Evolutionary conservation across 2,113 vertebrate genomes (phyloP), one percentile per base, ranked within the genome.

Genomic region (Brachyhypopomus gauderio): DNA sequence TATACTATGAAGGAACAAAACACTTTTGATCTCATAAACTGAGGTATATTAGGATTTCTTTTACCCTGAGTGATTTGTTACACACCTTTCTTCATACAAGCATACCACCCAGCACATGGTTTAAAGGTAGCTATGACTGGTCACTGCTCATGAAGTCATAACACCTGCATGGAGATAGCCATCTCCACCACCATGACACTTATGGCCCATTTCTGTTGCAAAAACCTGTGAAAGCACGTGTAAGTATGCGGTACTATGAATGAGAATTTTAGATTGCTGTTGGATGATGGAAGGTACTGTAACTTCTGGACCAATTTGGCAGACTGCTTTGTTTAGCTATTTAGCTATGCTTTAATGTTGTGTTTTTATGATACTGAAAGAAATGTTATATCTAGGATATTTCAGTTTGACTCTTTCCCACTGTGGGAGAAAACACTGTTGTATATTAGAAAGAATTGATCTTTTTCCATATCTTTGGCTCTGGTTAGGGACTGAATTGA

Each of bases 131-230:
- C 74, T 82, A 81, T 70, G 75, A 81, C 78, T 81, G 79, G 86
- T 84, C 86, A 86, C 69, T 88, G 84, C 85, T 83, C 86, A 88
- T 82, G 86, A 79, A 92, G 91, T 88, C 91, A 90, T 88, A 92
- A 92, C 89, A 93, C 88, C 92, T 92, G 91, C 92, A 93, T 91
- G 88, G 86, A 93, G 92, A 93, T 92, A 90, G 66, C 83, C 84
- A 93, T 93, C 91, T 93, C 85, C 85, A 87, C 89, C 89, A 87
- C 89, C 83, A 88, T 81, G 80, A 85, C 84, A 88, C 90, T 90
- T 91, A 91, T 86, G 87, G 86, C 89, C 89, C 89, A 89, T 91
- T 92, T 91, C 89, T 91, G 85, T 89, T 87, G 88, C 89, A 89
- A 90, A 89, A 89, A 86, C 83, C 87, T 88, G n/a, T 22, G 83